Evolutionary conservation across 2,113 vertebrate genomes (phyloP).

Genomic region (Embiotoca jacksoni): DNA sequence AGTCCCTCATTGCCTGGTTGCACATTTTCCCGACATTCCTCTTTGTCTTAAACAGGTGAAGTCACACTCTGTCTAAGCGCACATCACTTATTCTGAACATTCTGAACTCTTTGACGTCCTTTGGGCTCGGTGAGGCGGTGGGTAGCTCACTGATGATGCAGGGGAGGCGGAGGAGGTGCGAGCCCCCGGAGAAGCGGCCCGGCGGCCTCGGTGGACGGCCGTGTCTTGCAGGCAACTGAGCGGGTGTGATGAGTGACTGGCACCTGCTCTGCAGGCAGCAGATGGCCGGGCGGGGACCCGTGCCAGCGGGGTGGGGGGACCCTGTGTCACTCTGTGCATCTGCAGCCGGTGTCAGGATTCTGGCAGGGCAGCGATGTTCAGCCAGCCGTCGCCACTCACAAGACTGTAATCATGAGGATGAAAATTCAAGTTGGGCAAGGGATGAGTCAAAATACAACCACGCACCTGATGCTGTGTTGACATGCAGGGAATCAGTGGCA

Average conservation of each 20-base stretch:
- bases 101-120: slow-evolving; percentile 32
- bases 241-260: slow-evolving; percentile 74
- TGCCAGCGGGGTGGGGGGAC: slow-evolving; percentile 76
- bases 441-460: slow-evolving; percentile 73
- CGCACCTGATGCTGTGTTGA: slow-evolving; percentile 76
- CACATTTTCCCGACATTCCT: slow-evolving; percentile 32
- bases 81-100: slow-evolving; percentile 46
- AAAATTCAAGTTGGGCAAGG: slow-evolving; percentile 72
- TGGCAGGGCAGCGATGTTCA: slow-evolving; percentile 65
- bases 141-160: slow-evolving; percentile 41
- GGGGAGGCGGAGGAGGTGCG: slow-evolving; percentile 31
- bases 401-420: slow-evolving; percentile 59
- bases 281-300: slow-evolving; percentile 76
- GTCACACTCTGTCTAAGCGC: slow-evolving; percentile 46
- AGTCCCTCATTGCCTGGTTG: slow-evolving; percentile 46
- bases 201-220: slow-evolving; percentile 49
- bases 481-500: slow-evolving; percentile 64
- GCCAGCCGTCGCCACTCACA: slow-evolving; percentile 60
- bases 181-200: slow-evolving; percentile 35
- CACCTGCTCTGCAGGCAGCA: slow-evolving; percentile 76
- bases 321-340: slow-evolving; percentile 74
- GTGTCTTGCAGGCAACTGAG: slow-evolving; percentile 41
- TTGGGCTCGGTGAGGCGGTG: slow-evolving; percentile 38
- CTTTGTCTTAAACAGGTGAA: slow-evolving; percentile 51
- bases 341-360: slow-evolving; percentile 71